Conservation (phyloP, 2,113 vertebrate genomes). For the Orcinus orca region DNA sequence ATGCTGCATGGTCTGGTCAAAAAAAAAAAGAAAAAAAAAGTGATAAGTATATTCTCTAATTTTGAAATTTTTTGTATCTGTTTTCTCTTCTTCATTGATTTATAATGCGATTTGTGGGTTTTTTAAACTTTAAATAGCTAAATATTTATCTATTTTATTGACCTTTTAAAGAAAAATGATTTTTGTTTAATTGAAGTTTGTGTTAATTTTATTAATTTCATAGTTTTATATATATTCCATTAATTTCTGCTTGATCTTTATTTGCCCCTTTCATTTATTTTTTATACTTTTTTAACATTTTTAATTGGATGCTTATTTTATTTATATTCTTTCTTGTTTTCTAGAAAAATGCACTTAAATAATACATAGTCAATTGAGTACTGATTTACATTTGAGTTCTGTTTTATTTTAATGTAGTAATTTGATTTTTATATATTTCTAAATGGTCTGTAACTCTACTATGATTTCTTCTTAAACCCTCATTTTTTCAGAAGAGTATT, state of each 20-base stretch:
- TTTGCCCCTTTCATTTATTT: not conserved
- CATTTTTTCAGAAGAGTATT: not conserved
- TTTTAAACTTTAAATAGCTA: not conserved
- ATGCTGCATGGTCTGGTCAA: accelerated
- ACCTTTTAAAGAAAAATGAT: not conserved
- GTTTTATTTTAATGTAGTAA: not conserved
- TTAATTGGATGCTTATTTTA: not conserved
- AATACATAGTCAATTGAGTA: not conserved
- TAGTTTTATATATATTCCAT: not conserved
- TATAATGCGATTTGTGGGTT: not conserved
- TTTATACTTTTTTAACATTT: not conserved
- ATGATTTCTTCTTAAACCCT: not conserved
- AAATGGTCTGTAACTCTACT: not conserved
- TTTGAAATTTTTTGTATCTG: not conserved
- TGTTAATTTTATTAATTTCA: not conserved
- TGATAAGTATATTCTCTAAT: not conserved
- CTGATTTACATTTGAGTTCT: not conserved
- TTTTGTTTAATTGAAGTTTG: not conserved
- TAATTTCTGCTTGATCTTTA: not conserved
- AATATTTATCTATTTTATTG: not conserved
- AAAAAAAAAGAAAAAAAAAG: not conserved
- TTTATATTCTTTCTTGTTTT: not conserved
- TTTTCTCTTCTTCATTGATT: not conserved
- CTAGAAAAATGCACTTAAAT: not conserved
- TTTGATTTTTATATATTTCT: not conserved